Percentiles rank a stretch among this genome's conserved stretches.
Conservation (phyloP, 1,140 invertebrate genomes). For the Apis cerana region DNA sequence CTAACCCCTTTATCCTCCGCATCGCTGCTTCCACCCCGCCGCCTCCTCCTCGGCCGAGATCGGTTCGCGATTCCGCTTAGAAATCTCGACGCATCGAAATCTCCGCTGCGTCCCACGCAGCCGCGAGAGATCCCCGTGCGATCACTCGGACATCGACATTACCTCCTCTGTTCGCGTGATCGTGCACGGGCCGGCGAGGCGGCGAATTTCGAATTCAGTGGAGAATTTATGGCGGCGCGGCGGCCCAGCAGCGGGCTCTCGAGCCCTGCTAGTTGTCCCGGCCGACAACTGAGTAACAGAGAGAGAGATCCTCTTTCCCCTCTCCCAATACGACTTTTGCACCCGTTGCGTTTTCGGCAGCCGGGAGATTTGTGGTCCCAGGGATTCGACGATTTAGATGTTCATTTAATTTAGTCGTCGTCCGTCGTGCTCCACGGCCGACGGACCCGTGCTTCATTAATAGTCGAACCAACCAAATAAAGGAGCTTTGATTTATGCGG, state of each 20-base stretch:
- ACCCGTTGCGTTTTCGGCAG: constrained; percentile 65
- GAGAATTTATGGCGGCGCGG: constrained; percentile 60
- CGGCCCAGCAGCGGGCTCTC: constrained; percentile 10
- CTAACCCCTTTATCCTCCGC: too few species aligned
- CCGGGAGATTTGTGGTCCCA: constrained; percentile 60
- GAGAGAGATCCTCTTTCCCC: neutral
- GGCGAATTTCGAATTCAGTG: constrained; percentile 62
- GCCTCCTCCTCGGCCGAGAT: neutral
- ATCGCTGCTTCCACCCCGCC: too few species aligned
- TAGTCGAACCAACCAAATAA: constrained; percentile 52
- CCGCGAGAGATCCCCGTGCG: constrained; percentile 27
- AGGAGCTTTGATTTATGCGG: constrained; percentile 60
- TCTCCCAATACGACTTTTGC: constrained; percentile 38
- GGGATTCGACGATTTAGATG: constrained; percentile 64
- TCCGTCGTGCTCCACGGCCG: constrained; percentile 41
- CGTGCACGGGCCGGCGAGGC: constrained; percentile 37
- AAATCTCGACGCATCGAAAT: constrained; percentile 43
- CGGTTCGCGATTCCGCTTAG: constrained; percentile 6
- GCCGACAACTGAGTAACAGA: neutral
- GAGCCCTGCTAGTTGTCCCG: constrained; percentile 45
- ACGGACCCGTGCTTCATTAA: constrained; percentile 60
- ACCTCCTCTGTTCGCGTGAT: constrained; percentile 53
- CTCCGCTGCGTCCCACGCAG: constrained; percentile 33
- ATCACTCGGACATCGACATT: constrained; percentile 50
- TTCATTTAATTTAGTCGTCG: constrained; percentile 67